A percentile compares a stretch with the other conserved stretches of the same genome.
Evolutionary conservation across 2,113 vertebrate species (phyloP).

Genomic region (Chinchilla lanigera): DNA sequence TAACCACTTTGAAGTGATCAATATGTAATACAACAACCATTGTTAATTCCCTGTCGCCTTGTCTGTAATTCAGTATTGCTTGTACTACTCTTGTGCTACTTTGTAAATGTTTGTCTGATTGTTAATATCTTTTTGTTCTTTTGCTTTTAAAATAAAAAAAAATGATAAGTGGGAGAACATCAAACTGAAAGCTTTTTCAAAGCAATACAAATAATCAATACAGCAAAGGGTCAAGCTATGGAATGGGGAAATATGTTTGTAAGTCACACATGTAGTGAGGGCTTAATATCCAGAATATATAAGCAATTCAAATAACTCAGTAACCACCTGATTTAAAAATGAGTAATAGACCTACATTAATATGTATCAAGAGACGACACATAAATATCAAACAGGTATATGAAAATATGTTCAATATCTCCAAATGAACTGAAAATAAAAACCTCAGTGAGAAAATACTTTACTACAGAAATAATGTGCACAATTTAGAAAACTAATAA

Average conservation of each 20-base stretch:
- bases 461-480: neutral
- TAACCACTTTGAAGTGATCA: too few species aligned
- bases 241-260: neutral
- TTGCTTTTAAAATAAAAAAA: too few species aligned
- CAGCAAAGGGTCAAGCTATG: neutral
- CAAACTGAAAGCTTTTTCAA: neutral
- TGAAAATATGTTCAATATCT: neutral
- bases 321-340: neutral
- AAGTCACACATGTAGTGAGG: neutral
- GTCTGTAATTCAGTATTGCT: too few species aligned
- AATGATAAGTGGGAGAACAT: neutral
- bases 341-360: neutral
- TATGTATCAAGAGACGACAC: neutral
- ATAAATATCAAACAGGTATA: neutral
- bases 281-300: neutral
- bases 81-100: too few species aligned
- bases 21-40: too few species aligned
- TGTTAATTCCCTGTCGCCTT: too few species aligned
- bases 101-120: too few species aligned
- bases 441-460: neutral
- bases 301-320: neutral
- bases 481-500: neutral
- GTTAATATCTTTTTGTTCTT: too few species aligned
- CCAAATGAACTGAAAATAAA: neutral
- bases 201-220: neutral